Conservation (phyloP, 2,797 vertebrate genomes). For the Cryptoblepharus egeriae region DNA sequence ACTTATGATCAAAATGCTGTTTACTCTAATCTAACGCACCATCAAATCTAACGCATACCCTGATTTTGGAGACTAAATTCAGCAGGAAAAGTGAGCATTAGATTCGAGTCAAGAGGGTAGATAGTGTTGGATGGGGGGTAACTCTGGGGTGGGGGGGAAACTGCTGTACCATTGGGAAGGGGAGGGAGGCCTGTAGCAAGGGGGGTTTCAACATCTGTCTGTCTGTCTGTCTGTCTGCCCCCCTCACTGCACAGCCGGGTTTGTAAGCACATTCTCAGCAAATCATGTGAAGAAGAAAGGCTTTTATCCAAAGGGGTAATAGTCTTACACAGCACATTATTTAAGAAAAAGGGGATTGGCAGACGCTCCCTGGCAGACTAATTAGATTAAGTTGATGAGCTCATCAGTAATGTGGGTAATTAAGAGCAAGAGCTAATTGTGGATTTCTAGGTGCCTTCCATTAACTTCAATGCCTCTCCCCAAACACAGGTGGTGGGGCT, state of each 20-base stretch:
- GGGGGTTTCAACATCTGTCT: not conserved
- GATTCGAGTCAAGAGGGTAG: too few relatives aligned
- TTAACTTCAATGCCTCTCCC: constrained; percentile 18
- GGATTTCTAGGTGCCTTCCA: constrained; percentile 39
- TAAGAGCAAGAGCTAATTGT: constrained; percentile 60
- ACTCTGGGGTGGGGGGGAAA: not conserved
- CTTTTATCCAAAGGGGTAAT: constrained; percentile 27
- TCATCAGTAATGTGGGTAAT: constrained; percentile 61
- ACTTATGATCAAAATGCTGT: too few relatives aligned
- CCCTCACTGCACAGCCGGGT: not conserved
- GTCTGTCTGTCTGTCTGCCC: not conserved
- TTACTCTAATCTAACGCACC: too few relatives aligned
- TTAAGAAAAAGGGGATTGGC: constrained; percentile 62
- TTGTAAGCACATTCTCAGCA: rapidly evolving
- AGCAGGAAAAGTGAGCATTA: too few relatives aligned
- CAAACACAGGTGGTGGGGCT: not conserved
- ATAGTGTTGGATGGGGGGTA: not conserved
- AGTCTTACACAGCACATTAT: constrained; percentile 19
- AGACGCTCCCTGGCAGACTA: constrained; percentile 58
- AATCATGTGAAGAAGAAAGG: rapidly evolving
- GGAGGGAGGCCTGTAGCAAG: not conserved
- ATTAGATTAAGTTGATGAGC: constrained; percentile 65
- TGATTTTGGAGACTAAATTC: too few relatives aligned
- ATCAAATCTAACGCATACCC: too few relatives aligned
- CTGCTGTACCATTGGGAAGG: not conserved